Evolutionary conservation across 92 coral and sea anemone species (phyloP).

Genomic region (Plumapathes pennacea): DNA sequence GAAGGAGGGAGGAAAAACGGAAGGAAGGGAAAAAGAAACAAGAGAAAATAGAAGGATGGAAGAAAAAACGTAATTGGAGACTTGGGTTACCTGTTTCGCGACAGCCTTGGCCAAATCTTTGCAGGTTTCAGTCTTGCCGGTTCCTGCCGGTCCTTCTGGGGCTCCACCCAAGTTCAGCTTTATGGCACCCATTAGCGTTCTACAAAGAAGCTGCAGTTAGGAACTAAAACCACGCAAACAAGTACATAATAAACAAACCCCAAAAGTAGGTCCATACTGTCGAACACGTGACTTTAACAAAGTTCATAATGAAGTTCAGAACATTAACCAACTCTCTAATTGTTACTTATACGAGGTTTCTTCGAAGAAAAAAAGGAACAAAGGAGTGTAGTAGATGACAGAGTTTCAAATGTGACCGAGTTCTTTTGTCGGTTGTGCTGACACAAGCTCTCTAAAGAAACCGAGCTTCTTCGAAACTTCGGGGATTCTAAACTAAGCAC

Average conservation of each 20-base stretch:
- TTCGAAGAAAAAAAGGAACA: not conserved
- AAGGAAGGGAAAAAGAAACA: not conserved
- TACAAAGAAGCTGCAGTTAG: constrained; percentile 10
- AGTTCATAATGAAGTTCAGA: too few species aligned
- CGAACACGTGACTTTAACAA: not conserved
- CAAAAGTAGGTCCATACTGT: constrained; percentile 3
- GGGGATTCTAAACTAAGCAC: too few species aligned
- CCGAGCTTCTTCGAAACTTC: too few species aligned
- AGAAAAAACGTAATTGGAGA: too few species aligned
- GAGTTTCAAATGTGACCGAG: not conserved
- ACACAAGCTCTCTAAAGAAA: too few species aligned
- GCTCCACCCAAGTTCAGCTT: constrained; percentile 97
- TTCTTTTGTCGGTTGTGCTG: too few species aligned
- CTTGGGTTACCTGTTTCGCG: constrained; percentile 99
- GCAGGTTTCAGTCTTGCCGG: constrained; percentile 95
- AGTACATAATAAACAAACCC: not conserved
- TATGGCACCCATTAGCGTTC: constrained; percentile 97
- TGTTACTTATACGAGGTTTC: not conserved
- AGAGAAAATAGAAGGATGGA: not conserved
- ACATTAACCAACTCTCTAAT: too few species aligned
- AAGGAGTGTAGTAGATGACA: not conserved
- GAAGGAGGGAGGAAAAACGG: not conserved
- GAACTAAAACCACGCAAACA: not conserved
- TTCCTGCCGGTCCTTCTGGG: constrained; percentile 98
- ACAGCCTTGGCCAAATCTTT: constrained; percentile 99